Percentiles rank a stretch among this genome's conserved stretches.
These are phyloP conservation scores for Kryphioiulus occultus DNA, from an alignment of 2,888 invertebrate species.

Conservation along the genomic window DNA sequence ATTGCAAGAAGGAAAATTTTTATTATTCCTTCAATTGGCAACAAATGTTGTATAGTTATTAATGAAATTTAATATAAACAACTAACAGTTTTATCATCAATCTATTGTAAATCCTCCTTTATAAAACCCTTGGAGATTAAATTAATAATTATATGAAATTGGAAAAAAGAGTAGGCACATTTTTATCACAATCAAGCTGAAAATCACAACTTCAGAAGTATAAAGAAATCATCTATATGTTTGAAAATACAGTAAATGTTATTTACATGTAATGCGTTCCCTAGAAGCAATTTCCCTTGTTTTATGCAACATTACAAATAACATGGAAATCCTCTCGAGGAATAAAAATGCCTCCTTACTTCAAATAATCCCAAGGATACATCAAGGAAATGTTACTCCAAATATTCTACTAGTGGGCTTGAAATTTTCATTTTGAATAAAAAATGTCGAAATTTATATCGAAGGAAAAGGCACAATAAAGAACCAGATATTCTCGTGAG, in stretches of 20 bases:
- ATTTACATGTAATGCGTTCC: background rate
- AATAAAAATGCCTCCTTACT: background rate
- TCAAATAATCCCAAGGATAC: background rate
- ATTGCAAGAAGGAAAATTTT: too few species aligned
- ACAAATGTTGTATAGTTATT: too few species aligned
- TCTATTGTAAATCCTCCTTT: too few species aligned
- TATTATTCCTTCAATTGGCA: too few species aligned
- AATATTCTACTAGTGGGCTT: background rate
- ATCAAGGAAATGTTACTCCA: background rate
- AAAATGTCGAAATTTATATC: background rate
- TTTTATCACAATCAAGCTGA: background rate
- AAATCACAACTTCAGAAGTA: background rate
- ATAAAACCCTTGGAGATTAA: too few species aligned
- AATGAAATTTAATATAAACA: too few species aligned
- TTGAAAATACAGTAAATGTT: background rate
- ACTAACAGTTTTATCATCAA: too few species aligned
- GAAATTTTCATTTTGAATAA: slow-evolving; percentile 27
- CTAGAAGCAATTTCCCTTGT: background rate
- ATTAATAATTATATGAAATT: too few species aligned
- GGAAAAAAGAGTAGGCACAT: too few species aligned
- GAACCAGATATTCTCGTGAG: background rate
- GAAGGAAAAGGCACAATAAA: background rate
- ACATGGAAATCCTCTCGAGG: background rate
- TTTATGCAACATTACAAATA: background rate
- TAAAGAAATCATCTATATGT: background rate